These are phyloP conservation scores for Anastatus disparis DNA, from an alignment of 1,140 invertebrate genomes.

Conservation along the genomic window DNA sequence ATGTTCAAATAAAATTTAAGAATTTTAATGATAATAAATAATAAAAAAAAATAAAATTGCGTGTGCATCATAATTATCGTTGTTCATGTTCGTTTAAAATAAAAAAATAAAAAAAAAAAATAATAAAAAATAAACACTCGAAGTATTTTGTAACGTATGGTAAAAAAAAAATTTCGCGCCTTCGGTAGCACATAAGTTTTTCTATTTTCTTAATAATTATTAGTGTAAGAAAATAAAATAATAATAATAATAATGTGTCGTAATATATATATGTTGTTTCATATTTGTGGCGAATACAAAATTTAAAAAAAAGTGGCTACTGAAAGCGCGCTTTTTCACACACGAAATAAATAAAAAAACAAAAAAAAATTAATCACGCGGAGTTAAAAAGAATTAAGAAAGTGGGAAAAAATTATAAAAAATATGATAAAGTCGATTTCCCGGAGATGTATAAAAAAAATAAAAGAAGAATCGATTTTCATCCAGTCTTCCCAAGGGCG, in stretches of 20 bases:
- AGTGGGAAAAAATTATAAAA: conserved; percentile 4
- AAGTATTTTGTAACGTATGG: conserved; percentile 16
- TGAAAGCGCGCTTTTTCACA: conserved; percentile 8
- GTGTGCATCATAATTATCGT: conserved; percentile 5
- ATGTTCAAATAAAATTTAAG: conserved; percentile 62
- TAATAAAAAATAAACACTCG: too few relatives aligned
- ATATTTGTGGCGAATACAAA: conserved; percentile 1
- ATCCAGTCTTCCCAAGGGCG: conserved; percentile 41
- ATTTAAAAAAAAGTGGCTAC: background rate
- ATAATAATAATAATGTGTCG: too few relatives aligned
- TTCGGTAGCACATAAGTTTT: conserved; percentile 26
- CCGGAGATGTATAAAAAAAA: too few relatives aligned
- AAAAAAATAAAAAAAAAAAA: too few relatives aligned
- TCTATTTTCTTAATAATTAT: conserved; percentile 36
- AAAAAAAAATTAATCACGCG: background rate
- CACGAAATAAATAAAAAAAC: background rate
- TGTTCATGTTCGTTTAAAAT: conserved; percentile 16
- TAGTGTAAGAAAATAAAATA: background rate
- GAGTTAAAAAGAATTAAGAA: background rate
- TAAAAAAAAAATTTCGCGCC: conserved; percentile 8
- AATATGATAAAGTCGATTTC: conserved; percentile 26
- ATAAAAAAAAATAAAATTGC: conserved; percentile 16
- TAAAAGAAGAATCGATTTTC: too few relatives aligned
- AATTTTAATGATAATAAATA: conserved; percentile 13
- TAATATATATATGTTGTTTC: conserved; percentile 30